Conservation (phyloP, 2,888 invertebrate genomes). For the Ochlodes sylvanus region DNA sequence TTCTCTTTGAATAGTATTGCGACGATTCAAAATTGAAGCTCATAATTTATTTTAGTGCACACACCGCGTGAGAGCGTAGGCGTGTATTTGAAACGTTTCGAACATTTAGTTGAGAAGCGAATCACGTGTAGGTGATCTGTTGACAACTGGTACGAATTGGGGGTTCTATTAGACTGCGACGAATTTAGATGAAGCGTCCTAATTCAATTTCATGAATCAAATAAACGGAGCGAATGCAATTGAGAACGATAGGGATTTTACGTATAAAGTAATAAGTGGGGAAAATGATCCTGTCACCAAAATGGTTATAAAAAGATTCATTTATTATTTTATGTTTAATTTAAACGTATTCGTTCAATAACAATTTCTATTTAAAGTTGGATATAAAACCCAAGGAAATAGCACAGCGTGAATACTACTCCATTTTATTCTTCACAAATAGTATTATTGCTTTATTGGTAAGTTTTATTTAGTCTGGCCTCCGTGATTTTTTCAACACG, state of each 20-base stretch:
- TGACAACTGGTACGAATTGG: constrained; percentile 34
- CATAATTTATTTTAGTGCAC: constrained; percentile 40
- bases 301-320: no score
- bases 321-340: no score
- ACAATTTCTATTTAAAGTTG: no score
- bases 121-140: constrained; percentile 37
- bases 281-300: no score
- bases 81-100: constrained; percentile 27
- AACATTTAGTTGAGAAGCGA: constrained; percentile 31
- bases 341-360: no score
- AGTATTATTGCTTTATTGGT: no score
- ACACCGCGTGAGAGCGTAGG: constrained; percentile 20
- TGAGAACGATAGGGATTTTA: background rate
- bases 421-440: no score
- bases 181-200: constrained; percentile 28
- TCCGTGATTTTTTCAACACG: no score
- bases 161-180: constrained; percentile 24
- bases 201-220: constrained; percentile 16
- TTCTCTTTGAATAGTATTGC: background rate
- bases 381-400: no score
- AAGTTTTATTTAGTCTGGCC: no score
- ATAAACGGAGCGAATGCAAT: constrained; percentile 19
- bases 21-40: constrained; percentile 37
- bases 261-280: no score
- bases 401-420: no score